Conservation (phyloP, 2,797 vertebrate species). For the Acanthopagrus latus region DNA sequence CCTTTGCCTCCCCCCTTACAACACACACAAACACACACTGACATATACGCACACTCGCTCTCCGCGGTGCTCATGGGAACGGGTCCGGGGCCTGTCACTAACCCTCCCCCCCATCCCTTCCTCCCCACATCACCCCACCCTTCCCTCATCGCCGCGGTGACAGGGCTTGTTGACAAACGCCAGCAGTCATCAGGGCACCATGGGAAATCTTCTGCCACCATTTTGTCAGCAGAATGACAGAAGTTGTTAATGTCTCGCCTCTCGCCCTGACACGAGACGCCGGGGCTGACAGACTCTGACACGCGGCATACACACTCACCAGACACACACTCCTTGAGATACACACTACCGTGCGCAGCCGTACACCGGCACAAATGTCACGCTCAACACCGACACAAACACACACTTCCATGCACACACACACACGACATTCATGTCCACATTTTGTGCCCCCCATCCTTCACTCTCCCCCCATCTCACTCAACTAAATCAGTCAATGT, state of each 20-base stretch:
- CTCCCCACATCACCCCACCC: constrained; percentile 88
- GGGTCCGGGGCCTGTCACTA: constrained; percentile 88
- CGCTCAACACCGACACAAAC: constrained; percentile 55
- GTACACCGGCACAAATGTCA: constrained; percentile 66
- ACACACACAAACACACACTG: constrained; percentile 36
- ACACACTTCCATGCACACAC: constrained; percentile 52
- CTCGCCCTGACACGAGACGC: constrained; percentile 97
- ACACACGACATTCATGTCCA: constrained; percentile 91
- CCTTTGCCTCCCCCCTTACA: constrained; percentile 44
- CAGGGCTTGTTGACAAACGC: constrained; percentile 99
- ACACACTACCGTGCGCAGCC: constrained; percentile 46
- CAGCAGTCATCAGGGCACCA: constrained; percentile 99
- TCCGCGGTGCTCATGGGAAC: constrained; percentile 80
- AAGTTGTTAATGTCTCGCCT: constrained; percentile 99
- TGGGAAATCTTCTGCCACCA: constrained; percentile 99
- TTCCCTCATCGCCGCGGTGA: constrained; percentile 94
- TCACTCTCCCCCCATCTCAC: constrained; percentile 62
- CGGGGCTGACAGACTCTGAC: constrained; percentile 98
- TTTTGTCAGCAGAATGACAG: constrained; percentile 99
- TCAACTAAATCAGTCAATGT: constrained; percentile 66
- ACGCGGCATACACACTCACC: constrained; percentile 65
- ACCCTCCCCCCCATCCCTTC: constrained; percentile 84
- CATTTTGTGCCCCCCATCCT: constrained; percentile 75
- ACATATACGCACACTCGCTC: constrained; percentile 50
- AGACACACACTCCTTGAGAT: constrained; percentile 71